Evolutionary conservation across 2,113 vertebrate genomes (phyloP).

Genomic region (Xenopus tropicalis): UCB_Xtro_10.0 CM004448.2:63801001-63801500

Average conservation of each 20-base stretch:
- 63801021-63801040: too few relatives aligned
- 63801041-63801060: too few relatives aligned
- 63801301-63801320: constrained; percentile 1
- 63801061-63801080: too few relatives aligned
- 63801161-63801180: not conserved
- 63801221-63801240: not conserved
- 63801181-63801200: not conserved
- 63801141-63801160: constrained; percentile 3
- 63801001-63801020: too few relatives aligned
- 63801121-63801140: not conserved
- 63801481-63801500: not conserved
- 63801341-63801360: not conserved
- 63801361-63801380: not conserved
- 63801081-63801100: not conserved
- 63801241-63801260: not conserved
- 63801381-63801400: not conserved
- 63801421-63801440: constrained; percentile 7
- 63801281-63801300: not conserved
- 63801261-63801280: not conserved
- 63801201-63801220: not conserved
- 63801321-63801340: not conserved
- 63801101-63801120: not conserved
- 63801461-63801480: not conserved
- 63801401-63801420: constrained; percentile 15
- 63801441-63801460: not conserved